These are phyloP conservation scores for Elysia crispata DNA, from an alignment of 2,888 invertebrate genomes.

Conservation along the genomic window DNA sequence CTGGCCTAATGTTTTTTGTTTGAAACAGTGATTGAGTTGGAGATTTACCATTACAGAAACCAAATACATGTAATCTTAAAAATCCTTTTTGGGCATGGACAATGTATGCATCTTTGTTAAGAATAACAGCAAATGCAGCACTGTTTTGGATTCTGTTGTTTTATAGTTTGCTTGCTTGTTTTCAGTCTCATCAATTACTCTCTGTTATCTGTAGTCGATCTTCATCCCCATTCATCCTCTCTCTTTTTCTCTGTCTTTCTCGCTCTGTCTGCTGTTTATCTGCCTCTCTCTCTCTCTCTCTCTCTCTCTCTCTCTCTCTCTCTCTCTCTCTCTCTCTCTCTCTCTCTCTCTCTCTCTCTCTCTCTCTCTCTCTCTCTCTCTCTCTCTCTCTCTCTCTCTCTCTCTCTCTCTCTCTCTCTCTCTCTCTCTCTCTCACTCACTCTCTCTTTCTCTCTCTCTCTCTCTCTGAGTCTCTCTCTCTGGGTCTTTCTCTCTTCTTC, in stretches of 20 bases:
- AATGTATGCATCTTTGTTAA: too few relatives aligned
- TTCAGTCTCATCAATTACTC: too few relatives aligned
- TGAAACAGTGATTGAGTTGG: too few relatives aligned
- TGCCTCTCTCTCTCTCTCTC: too few relatives aligned
- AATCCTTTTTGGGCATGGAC: too few relatives aligned
- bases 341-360: background rate
- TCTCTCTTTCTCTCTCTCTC: constrained; percentile 14
- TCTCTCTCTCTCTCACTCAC: constrained; percentile 15
- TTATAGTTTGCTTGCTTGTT: too few relatives aligned
- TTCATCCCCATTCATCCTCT: too few relatives aligned
- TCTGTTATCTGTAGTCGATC: too few relatives aligned
- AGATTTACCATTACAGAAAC: background rate
- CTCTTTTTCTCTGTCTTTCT: too few relatives aligned
- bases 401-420: constrained; percentile 5
- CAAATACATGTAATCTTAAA: background rate
- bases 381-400: background rate
- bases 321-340: constrained; percentile 12
- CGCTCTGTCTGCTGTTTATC: too few relatives aligned
- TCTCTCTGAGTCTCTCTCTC: background rate
- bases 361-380: constrained; percentile 9
- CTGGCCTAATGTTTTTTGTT: background rate
- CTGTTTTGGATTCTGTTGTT: too few relatives aligned
- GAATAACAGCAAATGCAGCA: too few relatives aligned
- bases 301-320: background rate
- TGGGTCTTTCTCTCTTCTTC: background rate